Evolutionary conservation across 2,113 vertebrate genomes (phyloP), one percentile per base, ranked within the genome.

Genomic region (Podarcis muralis): DNA sequence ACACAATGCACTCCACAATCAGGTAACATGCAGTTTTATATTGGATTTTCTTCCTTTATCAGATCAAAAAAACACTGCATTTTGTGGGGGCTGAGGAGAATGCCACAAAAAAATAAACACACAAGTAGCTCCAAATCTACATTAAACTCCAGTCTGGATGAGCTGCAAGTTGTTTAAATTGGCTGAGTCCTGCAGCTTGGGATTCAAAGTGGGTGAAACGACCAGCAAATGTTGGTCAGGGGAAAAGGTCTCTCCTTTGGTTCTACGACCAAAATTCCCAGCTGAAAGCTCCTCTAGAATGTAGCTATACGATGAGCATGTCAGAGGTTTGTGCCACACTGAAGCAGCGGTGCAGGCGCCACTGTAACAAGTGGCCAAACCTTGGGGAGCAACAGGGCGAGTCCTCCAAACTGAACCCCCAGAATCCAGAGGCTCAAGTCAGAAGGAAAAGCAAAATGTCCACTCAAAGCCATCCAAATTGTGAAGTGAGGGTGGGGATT

Each of bases 321-420:
- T 5, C 0, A 3, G 9, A 11, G 32, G 11, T 9, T 37, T 1
- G 1, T 30, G 12, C 13, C 65, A 37, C 9, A 11, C 25, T 30
- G 40, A 48, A 7, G 25, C 23, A 35, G 15, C 9, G 9, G 9
- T 0, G 27, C 81, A 43, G 27, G 2, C 57, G 37, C 74, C 69
- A 72, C 13, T 5, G n/a, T 27, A 78, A 27, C 22, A 16, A 82
- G 81, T 23, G 6, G 62, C 5, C 25, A n/a, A 23, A 16, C 35
- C 65, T 68, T 18, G 37, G 0, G 0, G 25, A 18, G 65, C 80
- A 22, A 85, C 16, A 5, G 30, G 5, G 5, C 18, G 0, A 2
- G 20, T 82, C 16, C 59, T 8, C 76, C 59, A 23, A 27, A 3
- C 5, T 27, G 16, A 32, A 9, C 35, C 59, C 22, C 27, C 15